Evolutionary conservation across 2,888 invertebrate genomes (phyloP).

Genomic region (Cephus spinipes): DNA sequence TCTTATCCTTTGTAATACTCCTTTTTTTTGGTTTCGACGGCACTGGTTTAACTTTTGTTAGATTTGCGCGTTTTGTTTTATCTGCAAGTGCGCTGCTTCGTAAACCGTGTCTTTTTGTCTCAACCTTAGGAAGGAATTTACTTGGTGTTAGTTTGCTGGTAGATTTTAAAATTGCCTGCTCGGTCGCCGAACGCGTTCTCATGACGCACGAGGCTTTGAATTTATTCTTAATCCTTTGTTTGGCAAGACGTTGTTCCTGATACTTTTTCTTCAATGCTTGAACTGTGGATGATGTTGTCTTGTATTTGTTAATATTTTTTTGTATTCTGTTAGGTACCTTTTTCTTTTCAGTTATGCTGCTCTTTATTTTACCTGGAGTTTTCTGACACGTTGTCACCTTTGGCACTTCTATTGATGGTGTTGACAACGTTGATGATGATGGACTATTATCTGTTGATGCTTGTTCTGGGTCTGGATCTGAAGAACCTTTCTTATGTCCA

Average conservation of each 20-base stretch:
- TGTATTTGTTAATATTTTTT: conserved; percentile 51
- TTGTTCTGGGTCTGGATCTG: conserved; percentile 35
- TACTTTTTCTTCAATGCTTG: conserved; percentile 73
- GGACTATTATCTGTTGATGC: conserved; percentile 28
- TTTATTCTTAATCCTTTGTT: conserved; percentile 62
- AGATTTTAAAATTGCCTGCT: conserved; percentile 61
- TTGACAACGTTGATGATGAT: conserved; percentile 26
- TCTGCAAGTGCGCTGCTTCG: conserved; percentile 49
- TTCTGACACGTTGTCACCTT: conserved; percentile 43
- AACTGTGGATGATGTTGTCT: conserved; percentile 64
- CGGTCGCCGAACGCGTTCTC: conserved; percentile 67
- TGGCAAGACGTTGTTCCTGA: conserved; percentile 73
- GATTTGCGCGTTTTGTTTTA: conserved; percentile 26
- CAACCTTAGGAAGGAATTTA: conserved; percentile 45
- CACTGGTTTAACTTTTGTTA: conserved; percentile 35
- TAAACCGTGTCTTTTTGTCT: conserved; percentile 52
- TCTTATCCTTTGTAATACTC: conserved; percentile 34
- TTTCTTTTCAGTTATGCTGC: conserved; percentile 49
- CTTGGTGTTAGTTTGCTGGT: conserved; percentile 48
- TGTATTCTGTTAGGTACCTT: conserved; percentile 44
- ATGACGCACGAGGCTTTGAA: conserved; percentile 62
- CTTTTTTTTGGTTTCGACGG: conserved; percentile 46
- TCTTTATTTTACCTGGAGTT: conserved; percentile 56
- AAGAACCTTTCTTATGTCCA: conserved; percentile 53
- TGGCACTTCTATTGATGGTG: conserved; percentile 3